Percentiles rank a stretch among this genome's conserved stretches.
These are phyloP conservation scores for Drosophila kurseongensis DNA, from an alignment of 1,140 invertebrate species.

Conservation along the genomic window DNA sequence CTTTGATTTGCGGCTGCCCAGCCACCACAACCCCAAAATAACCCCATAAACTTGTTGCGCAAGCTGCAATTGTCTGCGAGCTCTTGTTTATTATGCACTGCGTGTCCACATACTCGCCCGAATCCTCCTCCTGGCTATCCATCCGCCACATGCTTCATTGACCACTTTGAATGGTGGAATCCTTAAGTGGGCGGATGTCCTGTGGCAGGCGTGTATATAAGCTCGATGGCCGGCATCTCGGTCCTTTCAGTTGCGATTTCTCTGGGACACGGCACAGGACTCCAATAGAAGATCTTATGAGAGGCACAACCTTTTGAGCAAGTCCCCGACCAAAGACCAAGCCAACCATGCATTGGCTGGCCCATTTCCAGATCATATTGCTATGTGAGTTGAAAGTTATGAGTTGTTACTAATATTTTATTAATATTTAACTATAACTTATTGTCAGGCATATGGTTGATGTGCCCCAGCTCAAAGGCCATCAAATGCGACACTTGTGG, in stretches of 20 bases:
- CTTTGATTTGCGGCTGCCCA: conserved; percentile 36
- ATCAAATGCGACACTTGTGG: conserved; percentile 86
- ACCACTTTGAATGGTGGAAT: conserved; percentile 65
- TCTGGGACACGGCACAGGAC: conserved; percentile 27
- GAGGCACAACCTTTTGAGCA: conserved; percentile 38
- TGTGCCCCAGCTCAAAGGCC: conserved; percentile 60
- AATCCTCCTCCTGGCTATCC: conserved; percentile 37
- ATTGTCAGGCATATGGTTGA: conserved; percentile 53
- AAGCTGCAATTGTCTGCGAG: conserved; percentile 71
- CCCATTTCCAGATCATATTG: conserved; percentile 59
- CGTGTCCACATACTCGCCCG: conserved; percentile 61
- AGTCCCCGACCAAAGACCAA: conserved; percentile 20
- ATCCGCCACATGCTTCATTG: conserved; percentile 57
- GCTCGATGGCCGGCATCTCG: conserved; percentile 2
- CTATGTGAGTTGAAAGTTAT: conserved; percentile 41
- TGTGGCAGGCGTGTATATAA: conserved; percentile 51
- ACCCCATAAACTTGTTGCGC: conserved; percentile 72
- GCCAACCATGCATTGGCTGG: conserved; percentile 52
- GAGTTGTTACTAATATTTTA: background rate
- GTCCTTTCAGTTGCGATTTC: conserved; percentile 64
- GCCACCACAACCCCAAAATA: conserved; percentile 32
- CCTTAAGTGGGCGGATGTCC: background rate
- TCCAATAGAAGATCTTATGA: conserved; percentile 55
- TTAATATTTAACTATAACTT: background rate
- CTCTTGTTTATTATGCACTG: conserved; percentile 67